Conservation (phyloP, 2,797 vertebrate species). For the Taeniopygia guttata region DNA sequence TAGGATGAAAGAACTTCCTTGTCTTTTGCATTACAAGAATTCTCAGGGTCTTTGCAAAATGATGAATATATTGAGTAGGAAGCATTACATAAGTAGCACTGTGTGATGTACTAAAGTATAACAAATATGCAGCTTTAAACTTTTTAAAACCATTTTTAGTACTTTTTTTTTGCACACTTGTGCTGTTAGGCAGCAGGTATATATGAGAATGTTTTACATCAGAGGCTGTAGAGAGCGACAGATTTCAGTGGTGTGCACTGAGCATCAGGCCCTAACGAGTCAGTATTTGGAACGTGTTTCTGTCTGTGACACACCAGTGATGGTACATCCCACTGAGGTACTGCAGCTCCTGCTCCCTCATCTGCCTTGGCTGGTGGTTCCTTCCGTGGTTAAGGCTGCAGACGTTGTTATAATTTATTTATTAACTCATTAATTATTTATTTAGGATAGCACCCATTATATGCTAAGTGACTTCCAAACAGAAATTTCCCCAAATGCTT, state of each 20-base stretch:
- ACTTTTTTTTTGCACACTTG: not conserved
- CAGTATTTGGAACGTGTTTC: not conserved
- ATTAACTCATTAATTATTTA: conserved; percentile 51
- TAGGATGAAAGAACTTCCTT: not conserved
- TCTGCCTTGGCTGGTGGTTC: not conserved
- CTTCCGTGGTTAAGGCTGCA: conserved; percentile 13
- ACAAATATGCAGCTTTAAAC: not conserved
- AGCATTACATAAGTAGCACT: not conserved
- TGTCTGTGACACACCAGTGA: not conserved
- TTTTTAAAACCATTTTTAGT: not conserved
- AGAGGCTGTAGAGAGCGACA: not conserved
- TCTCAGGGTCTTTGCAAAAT: not conserved
- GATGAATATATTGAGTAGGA: not conserved
- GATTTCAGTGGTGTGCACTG: not conserved
- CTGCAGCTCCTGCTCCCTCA: not conserved
- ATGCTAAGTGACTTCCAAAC: conserved; percentile 43
- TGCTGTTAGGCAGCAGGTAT: not conserved
- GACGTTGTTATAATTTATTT: conserved; percentile 52
- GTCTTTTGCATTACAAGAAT: not conserved
- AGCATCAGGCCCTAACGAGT: not conserved
- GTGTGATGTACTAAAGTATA: not conserved
- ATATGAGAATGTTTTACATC: not conserved
- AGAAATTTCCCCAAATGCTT: conserved; percentile 41
- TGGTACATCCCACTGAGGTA: not conserved
- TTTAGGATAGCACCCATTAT: conserved; percentile 53